Evolutionary conservation across 2,113 vertebrate genomes (phyloP).

Genomic region (Antechinus flavipes): DNA sequence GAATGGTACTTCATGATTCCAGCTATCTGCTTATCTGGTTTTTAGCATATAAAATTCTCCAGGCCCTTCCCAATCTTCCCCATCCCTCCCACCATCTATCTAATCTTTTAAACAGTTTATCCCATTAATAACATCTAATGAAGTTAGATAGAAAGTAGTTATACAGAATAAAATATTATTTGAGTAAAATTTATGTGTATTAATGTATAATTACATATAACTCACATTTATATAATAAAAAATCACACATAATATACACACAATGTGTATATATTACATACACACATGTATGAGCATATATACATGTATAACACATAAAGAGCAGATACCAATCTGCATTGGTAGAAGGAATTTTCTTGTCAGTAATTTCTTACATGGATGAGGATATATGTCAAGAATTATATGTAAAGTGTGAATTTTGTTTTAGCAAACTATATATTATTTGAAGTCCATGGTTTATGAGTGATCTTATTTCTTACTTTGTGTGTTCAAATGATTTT

Average conservation of each 20-base stretch:
- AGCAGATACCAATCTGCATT: background rate
- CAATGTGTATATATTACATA: too few relatives aligned
- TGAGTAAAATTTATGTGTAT: background rate
- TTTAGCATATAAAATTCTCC: background rate
- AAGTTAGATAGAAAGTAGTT: background rate
- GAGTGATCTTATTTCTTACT: background rate
- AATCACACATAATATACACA: background rate
- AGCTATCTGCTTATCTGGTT: background rate
- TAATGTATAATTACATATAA: background rate
- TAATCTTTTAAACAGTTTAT: background rate
- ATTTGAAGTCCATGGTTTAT: background rate
- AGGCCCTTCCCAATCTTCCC: background rate
- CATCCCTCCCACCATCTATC: background rate
- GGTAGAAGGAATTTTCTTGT: background rate
- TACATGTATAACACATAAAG: background rate
- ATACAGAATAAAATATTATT: background rate
- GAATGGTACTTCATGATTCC: conserved; percentile 15
- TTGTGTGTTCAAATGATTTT: background rate
- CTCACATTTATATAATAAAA: background rate
- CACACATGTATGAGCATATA: accelerated
- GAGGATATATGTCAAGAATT: background rate
- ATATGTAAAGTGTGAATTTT: background rate
- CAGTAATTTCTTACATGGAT: background rate
- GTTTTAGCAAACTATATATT: background rate
- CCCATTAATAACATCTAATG: background rate